phyloP scores from a whole-genome alignment of 1,140 invertebrate species.

The Drosophila gunungcola region DNA sequence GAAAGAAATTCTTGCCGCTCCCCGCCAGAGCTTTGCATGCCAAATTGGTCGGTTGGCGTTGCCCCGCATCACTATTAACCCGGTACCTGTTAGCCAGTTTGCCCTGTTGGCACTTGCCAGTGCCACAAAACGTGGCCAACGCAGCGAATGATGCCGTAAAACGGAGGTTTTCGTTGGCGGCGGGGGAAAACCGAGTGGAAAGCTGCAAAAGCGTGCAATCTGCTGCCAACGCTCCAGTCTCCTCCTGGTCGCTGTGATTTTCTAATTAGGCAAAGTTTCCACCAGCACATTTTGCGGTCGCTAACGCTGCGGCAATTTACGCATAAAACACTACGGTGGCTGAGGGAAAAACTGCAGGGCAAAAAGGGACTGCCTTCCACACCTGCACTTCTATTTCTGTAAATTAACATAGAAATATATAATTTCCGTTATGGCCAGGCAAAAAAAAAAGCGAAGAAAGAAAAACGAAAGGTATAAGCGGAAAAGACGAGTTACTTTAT shows the following conservation, averaged over 20 bases:
- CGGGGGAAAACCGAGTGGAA: background rate
- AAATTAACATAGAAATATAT: constrained; percentile 80
- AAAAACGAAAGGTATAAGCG: constrained; percentile 46
- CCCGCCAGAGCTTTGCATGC: constrained; percentile 5
- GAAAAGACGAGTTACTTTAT: constrained; percentile 68
- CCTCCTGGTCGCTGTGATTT: constrained; percentile 67
- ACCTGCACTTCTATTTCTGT: constrained; percentile 48
- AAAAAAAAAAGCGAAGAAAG: constrained; percentile 24
- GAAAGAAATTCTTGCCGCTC: constrained; percentile 26
- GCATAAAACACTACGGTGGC: constrained; percentile 39
- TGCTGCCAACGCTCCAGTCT: constrained; percentile 35
- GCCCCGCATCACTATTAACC: constrained; percentile 8
- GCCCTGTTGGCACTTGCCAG: constrained; percentile 30
- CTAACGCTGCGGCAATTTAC: constrained; percentile 65
- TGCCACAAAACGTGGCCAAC: constrained; percentile 34
- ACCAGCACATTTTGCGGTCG: constrained; percentile 62
- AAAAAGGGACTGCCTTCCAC: background rate
- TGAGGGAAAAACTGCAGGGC: background rate
- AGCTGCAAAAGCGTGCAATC: constrained; percentile 34
- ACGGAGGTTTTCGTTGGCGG: constrained; percentile 8
- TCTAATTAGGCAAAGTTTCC: constrained; percentile 73
- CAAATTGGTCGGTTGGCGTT: constrained; percentile 28
- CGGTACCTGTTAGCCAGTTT: constrained; percentile 12
- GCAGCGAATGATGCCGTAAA: constrained; percentile 31
- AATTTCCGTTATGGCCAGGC: constrained; percentile 60